Evolutionary conservation across 1,140 invertebrate species (phyloP).

Genomic region (Drosophila murphyi): DNA sequence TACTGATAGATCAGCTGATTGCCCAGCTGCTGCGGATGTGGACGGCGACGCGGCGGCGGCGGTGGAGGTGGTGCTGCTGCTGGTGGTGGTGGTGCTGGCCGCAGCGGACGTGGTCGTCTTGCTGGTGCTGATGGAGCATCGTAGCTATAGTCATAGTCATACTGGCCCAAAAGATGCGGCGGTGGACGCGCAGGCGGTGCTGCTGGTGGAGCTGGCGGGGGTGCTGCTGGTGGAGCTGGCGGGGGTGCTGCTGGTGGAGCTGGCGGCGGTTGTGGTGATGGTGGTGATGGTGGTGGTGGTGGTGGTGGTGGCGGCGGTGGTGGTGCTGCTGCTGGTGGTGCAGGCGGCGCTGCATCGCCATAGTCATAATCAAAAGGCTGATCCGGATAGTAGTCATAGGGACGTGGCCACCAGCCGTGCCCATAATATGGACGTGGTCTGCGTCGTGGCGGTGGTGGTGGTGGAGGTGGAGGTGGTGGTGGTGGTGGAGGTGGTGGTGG

Average conservation of each 20-base stretch:
- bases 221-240: neutral
- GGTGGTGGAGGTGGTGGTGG: slow-evolving; percentile 30
- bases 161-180: slow-evolving; percentile 24
- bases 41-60: slow-evolving; percentile 19
- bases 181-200: slow-evolving; percentile 41
- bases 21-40: slow-evolving; percentile 45
- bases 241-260: neutral
- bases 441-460: slow-evolving; percentile 29
- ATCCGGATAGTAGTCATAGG: slow-evolving; percentile 45
- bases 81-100: slow-evolving; percentile 15
- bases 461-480: slow-evolving; percentile 22
- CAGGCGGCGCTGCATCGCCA: slow-evolving; percentile 32
- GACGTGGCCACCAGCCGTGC: slow-evolving; percentile 53
- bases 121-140: slow-evolving; percentile 20
- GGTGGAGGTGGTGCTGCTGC: slow-evolving; percentile 14
- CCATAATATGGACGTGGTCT: slow-evolving; percentile 28
- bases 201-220: slow-evolving; percentile 13
- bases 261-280: slow-evolving; percentile 23
- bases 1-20: slow-evolving; percentile 76
- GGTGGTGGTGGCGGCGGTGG: slow-evolving; percentile 20
- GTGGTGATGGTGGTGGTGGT: slow-evolving; percentile 13
- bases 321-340: slow-evolving; percentile 13
- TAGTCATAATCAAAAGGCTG: slow-evolving; percentile 47
- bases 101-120: slow-evolving; percentile 7
- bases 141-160: slow-evolving; percentile 63